Evolutionary conservation across 2,888 invertebrate genomes (phyloP).

Genomic region (Iphiclides podalirius): DNA sequence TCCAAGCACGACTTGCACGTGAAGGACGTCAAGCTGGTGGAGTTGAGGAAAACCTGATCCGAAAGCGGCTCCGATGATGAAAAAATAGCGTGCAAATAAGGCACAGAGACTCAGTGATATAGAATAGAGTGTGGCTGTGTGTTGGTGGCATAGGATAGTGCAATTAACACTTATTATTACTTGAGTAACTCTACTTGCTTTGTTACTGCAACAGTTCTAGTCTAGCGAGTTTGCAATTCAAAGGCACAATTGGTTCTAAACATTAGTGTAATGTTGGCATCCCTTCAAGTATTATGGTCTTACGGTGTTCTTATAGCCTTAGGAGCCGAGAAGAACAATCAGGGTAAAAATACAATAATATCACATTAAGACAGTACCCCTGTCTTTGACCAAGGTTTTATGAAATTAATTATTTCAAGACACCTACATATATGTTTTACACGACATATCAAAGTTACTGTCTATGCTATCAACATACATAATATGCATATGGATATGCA

Average conservation of each 20-base stretch:
- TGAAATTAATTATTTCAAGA: too few species aligned
- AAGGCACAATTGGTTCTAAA: too few species aligned
- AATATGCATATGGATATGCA: constrained; percentile 42
- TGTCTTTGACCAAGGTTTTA: too few species aligned
- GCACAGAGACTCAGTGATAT: constrained; percentile 27
- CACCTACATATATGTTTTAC: constrained; percentile 24
- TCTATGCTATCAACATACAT: constrained; percentile 50
- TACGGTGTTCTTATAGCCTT: not conserved
- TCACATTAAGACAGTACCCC: not conserved
- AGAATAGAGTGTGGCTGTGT: constrained; percentile 37
- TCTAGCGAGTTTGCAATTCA: constrained; percentile 3
- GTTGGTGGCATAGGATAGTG: constrained; percentile 40
- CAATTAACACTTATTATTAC: not conserved
- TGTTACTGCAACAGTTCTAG: constrained; percentile 19
- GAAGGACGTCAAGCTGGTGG: constrained; percentile 88
- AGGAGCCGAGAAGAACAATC: constrained; percentile 18
- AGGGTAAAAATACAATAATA: constrained; percentile 21
- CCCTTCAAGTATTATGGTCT: not conserved
- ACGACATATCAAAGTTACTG: constrained; percentile 49
- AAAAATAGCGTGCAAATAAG: constrained; percentile 19
- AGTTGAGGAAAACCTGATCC: constrained; percentile 76
- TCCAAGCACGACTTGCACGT: constrained; percentile 89
- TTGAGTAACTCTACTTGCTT: constrained; percentile 12
- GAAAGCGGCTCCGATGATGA: constrained; percentile 24
- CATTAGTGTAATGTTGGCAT: not conserved